A percentile compares a stretch with the other conserved stretches of the same genome.
Evolutionary conservation across 2,888 invertebrate species (phyloP).

Genomic region (Ferrisia virgata): DNA sequence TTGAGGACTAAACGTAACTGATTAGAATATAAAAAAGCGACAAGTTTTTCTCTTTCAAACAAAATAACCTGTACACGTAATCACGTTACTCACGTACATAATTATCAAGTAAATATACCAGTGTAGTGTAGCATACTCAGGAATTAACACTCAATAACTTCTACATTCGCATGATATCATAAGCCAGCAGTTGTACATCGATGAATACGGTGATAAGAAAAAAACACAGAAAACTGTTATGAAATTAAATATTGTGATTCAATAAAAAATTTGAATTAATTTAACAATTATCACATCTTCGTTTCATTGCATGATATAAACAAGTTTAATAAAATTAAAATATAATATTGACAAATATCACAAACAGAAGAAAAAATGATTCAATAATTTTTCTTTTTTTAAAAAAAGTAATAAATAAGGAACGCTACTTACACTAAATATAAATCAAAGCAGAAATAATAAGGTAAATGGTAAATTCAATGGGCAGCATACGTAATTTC

Average conservation of each 20-base stretch:
- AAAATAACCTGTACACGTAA: no score
- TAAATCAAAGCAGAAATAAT: not conserved
- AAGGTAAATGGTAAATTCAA: conserved; percentile 11
- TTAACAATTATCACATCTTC: conserved; percentile 21
- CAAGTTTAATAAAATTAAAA: not conserved
- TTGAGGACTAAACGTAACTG: no score
- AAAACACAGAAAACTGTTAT: not conserved
- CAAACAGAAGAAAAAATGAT: conserved; percentile 29
- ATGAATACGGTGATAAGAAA: not conserved
- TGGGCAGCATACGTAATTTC: conserved; percentile 3
- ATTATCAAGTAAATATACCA: no score
- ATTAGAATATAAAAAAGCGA: no score
- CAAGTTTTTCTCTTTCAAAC: no score
- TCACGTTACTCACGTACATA: no score
- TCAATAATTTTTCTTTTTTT: not conserved
- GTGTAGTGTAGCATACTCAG: no score
- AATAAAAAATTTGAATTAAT: conserved; percentile 7
- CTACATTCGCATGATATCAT: not conserved
- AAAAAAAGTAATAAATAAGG: conserved; percentile 13
- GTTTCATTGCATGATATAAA: conserved; percentile 25
- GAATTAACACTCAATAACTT: not conserved
- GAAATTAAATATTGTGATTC: conserved; percentile 2
- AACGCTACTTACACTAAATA: not conserved
- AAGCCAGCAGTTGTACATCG: not conserved
- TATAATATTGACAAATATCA: conserved; percentile 25